A percentile compares a stretch with the other conserved stretches of the same genome.
phyloP scores from a whole-genome alignment of 1,140 invertebrate species.

The Vollenhovia emeryi region DNA sequence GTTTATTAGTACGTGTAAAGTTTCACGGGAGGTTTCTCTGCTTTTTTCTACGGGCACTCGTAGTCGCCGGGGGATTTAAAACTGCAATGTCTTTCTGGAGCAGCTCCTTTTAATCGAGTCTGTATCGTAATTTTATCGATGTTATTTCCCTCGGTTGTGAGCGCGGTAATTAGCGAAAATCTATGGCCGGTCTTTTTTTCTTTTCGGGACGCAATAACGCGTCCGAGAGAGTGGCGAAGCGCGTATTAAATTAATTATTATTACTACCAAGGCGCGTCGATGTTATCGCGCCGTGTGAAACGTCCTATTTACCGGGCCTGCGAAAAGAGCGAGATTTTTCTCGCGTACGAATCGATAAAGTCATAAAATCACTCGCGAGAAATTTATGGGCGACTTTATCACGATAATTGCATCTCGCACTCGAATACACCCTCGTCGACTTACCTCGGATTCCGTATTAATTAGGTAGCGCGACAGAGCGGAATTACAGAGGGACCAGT shows the following conservation, averaged over 20 bases:
- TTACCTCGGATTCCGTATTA: slow-evolving; percentile 54
- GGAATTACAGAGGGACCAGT: slow-evolving; percentile 51
- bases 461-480: slow-evolving; percentile 54
- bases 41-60: too few relatives aligned
- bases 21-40: not conserved
- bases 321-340: slow-evolving; percentile 32
- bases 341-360: slow-evolving; percentile 50
- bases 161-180: not conserved
- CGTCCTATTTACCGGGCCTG: slow-evolving; percentile 31
- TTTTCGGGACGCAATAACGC: not conserved
- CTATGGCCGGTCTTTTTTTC: not conserved
- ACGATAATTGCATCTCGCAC: slow-evolving; percentile 47
- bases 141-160: not conserved
- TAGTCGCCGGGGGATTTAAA: not conserved
- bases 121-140: slow-evolving; percentile 5
- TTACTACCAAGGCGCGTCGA: not conserved
- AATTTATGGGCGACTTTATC: slow-evolving; percentile 53
- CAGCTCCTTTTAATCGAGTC: not conserved
- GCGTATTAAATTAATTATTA: slow-evolving; percentile 38
- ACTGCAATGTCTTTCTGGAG: not conserved
- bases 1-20: not conserved
- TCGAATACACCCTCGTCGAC: slow-evolving; percentile 44
- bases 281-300: slow-evolving; percentile 31
- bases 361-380: slow-evolving; percentile 57
- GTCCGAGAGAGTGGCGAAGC: not conserved